phyloP scores from a whole-genome alignment of 2,113 vertebrate genomes.

The Oncorhynchus keta region DNA sequence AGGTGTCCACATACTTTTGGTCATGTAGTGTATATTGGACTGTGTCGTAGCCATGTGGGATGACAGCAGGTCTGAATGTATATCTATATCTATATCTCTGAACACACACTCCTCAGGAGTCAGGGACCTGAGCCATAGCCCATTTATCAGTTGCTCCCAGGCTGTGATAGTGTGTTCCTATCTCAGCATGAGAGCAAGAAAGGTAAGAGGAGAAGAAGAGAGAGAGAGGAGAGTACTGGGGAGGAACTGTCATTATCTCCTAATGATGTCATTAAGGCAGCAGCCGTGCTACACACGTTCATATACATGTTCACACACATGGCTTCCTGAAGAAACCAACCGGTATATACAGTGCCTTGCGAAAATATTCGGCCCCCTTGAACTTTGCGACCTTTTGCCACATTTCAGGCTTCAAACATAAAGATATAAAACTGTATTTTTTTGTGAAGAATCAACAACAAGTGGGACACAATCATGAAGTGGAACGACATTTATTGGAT shows the following conservation, averaged over 20 bases:
- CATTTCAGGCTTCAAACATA: too few species aligned
- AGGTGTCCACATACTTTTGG: too few species aligned
- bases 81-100: background rate
- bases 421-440: too few species aligned
- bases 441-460: too few species aligned
- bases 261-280: conserved; percentile 71
- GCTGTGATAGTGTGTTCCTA: conserved; percentile 33
- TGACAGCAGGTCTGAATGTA: background rate
- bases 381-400: too few species aligned
- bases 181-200: conserved; percentile 55
- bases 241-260: conserved; percentile 68
- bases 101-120: conserved; percentile 48
- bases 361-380: too few species aligned
- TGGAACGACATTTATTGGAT: too few species aligned
- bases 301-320: conserved; percentile 20
- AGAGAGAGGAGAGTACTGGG: conserved; percentile 55
- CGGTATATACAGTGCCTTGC: too few species aligned
- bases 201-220: background rate
- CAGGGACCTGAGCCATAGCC: conserved; percentile 46
- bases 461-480: too few species aligned
- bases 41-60: background rate
- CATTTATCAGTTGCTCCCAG: conserved; percentile 64
- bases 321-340: background rate
- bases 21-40: background rate
- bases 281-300: conserved; percentile 37